Evolutionary conservation across 2,888 invertebrate species (phyloP).

Genomic region (Eristalinus sepulchralis): DNA sequence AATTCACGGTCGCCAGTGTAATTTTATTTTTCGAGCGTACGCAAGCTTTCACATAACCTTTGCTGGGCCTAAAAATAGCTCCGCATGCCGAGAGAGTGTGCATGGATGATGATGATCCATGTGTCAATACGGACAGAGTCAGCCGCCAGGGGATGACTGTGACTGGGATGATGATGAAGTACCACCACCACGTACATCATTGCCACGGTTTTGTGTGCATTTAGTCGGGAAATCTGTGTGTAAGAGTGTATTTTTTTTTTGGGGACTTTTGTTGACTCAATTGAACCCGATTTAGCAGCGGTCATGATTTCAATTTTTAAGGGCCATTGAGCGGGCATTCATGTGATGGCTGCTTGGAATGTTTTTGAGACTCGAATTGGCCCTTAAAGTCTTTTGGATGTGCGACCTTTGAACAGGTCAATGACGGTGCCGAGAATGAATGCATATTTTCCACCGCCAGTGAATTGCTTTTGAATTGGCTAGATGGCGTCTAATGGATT

Average conservation of each 20-base stretch:
- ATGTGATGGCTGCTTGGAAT: neutral
- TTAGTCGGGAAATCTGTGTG: neutral
- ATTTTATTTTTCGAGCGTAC: neutral
- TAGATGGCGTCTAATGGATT: conserved; percentile 11
- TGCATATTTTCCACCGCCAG: neutral
- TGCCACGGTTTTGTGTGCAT: neutral
- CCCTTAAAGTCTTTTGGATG: conserved; percentile 9
- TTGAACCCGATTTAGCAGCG: conserved; percentile 13
- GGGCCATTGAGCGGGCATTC: neutral
- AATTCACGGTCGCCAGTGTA: conserved; percentile 36
- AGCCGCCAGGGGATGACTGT: neutral
- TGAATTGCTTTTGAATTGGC: conserved; percentile 4
- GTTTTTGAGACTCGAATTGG: neutral
- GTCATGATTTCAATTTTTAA: conserved; percentile 10
- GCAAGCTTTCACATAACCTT: conserved; percentile 23
- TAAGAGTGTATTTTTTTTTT: neutral
- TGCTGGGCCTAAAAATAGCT: conserved; percentile 27
- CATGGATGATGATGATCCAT: conserved; percentile 1
- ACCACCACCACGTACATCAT: neutral
- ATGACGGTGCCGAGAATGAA: neutral
- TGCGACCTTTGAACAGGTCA: conserved; percentile 7
- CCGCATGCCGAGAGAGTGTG: neutral
- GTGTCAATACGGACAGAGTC: conserved; percentile 22
- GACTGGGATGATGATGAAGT: neutral
- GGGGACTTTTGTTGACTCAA: neutral